Percentiles rank a stretch among this genome's conserved stretches.
These are phyloP conservation scores for Argyresthia goedartella DNA, from an alignment of 2,888 invertebrate species.

Conservation along the genomic window DNA sequence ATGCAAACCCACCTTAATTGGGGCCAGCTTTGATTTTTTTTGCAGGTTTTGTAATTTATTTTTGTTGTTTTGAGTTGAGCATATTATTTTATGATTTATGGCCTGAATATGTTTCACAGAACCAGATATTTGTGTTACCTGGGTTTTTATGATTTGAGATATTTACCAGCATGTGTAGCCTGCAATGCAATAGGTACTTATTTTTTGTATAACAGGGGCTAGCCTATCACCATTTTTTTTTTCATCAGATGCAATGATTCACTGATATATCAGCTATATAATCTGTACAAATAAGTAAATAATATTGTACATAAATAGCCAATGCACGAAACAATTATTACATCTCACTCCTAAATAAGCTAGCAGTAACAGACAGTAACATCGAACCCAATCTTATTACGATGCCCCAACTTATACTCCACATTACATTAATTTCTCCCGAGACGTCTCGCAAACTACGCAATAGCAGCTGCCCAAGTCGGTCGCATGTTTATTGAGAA, in stretches of 20 bases:
- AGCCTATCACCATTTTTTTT: too few species aligned
- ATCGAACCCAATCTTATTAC: slow-evolving; percentile 52
- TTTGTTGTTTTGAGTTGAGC: neutral
- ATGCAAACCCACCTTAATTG: slow-evolving; percentile 56
- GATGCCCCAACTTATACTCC: slow-evolving; percentile 50
- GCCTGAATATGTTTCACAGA: too few species aligned
- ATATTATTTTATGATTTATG: too few species aligned
- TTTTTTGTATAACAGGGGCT: too few species aligned
- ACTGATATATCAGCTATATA: too few species aligned
- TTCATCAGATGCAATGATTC: too few species aligned
- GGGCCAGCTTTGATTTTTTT: slow-evolving; percentile 21
- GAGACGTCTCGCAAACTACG: slow-evolving; percentile 61
- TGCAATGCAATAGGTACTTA: too few species aligned
- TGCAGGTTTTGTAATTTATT: neutral
- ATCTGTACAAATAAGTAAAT: too few species aligned
- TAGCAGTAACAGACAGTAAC: slow-evolving; percentile 46
- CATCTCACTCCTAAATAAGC: slow-evolving; percentile 34
- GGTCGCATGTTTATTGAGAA: slow-evolving; percentile 64
- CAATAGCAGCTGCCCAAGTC: slow-evolving; percentile 51
- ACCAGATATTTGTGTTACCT: too few species aligned
- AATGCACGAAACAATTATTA: slow-evolving; percentile 19
- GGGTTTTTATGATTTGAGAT: too few species aligned
- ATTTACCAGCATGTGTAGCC: too few species aligned
- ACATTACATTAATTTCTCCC: slow-evolving; percentile 65
- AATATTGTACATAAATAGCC: too few species aligned